A percentile compares a stretch with the other conserved stretches of the same genome.
Conservation (phyloP, 2,113 vertebrate genomes). For the Tetrao urogallus region DNA sequence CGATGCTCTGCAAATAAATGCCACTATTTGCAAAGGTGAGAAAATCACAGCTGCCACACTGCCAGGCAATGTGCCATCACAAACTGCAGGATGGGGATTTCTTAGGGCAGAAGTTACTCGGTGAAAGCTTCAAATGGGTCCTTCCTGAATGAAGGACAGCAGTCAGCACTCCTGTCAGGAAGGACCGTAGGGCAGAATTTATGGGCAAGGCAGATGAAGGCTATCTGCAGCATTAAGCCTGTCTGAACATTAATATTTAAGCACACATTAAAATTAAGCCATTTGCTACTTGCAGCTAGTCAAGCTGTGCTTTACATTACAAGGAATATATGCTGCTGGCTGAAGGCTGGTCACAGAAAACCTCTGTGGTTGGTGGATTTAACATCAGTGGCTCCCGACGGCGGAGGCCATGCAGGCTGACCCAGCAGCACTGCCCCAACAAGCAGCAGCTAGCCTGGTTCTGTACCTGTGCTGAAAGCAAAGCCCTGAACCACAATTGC, state of each 20-base stretch:
- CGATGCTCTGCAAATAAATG: not conserved
- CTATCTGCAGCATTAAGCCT: conserved; percentile 1
- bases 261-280: conserved; percentile 28
- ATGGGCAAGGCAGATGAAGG: not conserved
- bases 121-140: not conserved
- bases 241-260: conserved; percentile 52
- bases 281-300: conserved; percentile 13
- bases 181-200: not conserved
- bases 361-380: not conserved
- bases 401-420: not conserved
- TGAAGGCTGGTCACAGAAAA: not conserved
- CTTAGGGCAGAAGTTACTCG: not conserved
- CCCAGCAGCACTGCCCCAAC: not conserved
- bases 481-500: not conserved
- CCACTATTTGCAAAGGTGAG: conserved; percentile 5
- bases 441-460: not conserved
- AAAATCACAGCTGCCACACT: not conserved
- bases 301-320: not conserved
- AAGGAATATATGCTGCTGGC: accelerated
- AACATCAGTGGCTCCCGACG: not conserved
- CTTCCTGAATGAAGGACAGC: conserved; percentile 25
- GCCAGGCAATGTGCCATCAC: not conserved
- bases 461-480: not conserved
- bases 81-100: not conserved
- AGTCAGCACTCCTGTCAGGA: not conserved